phyloP scores from a whole-genome alignment of 2,888 invertebrate genomes.

The Gasteruption jaculator region DNA sequence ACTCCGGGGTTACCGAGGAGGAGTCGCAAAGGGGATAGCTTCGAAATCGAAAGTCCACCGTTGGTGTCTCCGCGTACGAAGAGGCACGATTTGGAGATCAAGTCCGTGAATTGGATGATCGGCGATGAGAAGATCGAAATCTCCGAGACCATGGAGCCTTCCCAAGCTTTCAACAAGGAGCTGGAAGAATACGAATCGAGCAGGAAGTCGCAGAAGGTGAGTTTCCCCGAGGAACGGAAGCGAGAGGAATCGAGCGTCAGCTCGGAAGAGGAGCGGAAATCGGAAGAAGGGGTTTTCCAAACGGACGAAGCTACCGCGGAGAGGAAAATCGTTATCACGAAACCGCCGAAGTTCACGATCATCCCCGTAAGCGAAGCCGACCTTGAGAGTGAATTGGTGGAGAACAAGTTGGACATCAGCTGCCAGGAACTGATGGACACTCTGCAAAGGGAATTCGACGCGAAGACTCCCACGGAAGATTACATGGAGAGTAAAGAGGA shows the following conservation, averaged over 20 bases:
- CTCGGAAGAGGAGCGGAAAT: constrained; percentile 30
- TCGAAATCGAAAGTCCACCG: constrained; percentile 42
- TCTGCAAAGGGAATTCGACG: constrained; percentile 42
- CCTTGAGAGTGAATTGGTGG: constrained; percentile 43
- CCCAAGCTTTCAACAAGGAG: constrained; percentile 44
- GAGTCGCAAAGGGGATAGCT: constrained; percentile 33
- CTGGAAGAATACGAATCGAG: constrained; percentile 43
- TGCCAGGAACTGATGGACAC: constrained; percentile 47
- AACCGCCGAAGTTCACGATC: constrained; percentile 36
- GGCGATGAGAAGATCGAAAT: constrained; percentile 49
- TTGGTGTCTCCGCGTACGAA: constrained; percentile 40
- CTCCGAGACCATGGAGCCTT: constrained; percentile 42
- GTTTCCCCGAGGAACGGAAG: too few species aligned
- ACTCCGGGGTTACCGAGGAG: not conserved
- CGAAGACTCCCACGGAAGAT: constrained; percentile 43
- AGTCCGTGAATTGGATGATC: constrained; percentile 46
- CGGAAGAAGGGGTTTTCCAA: constrained; percentile 17
- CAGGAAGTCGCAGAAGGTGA: constrained; percentile 24
- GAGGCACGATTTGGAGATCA: constrained; percentile 42
- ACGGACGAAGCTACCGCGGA: too few species aligned
- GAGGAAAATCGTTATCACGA: too few species aligned
- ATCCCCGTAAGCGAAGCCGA: constrained; percentile 39
- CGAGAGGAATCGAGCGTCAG: constrained; percentile 33
- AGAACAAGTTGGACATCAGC: constrained; percentile 43
- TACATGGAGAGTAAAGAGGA: constrained; percentile 25